Evolutionary conservation across 2,797 vertebrate species (phyloP), one percentile per base, ranked within the genome.

Genomic region (Schizothorax lantsangensis): DNA sequence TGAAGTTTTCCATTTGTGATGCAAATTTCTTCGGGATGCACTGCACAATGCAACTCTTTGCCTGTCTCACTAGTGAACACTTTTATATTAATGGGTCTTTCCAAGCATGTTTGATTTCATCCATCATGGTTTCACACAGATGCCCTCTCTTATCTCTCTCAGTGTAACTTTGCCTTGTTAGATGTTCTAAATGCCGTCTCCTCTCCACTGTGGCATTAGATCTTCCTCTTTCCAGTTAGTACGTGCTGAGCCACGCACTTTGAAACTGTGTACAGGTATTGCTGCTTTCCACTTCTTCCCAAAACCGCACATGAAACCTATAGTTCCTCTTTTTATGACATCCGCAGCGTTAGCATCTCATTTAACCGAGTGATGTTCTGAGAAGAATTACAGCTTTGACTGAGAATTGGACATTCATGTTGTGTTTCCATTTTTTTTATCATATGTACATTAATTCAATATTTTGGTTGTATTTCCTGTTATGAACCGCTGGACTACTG

Each of bases 191-290:
- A 71, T 71, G 84, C 66, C 77, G 10, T 66, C 43, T 75, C 79
- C 57, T 86, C 69, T 86, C 78, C 78, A 80, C 78, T 73, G 64
- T 79, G 84, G 84, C 75, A 71, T 89, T 94, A 94, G 93, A 94
- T 92, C 93, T 91, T 81, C 71, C 85, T 86, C 69, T 81, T 74
- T 81, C 71, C 79, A 73, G n/a, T 75, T 84, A 57, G 77, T 80
- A 72, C 0, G 84, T 85, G 66, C 74, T 72, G 66, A 85, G 77
- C 49, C 45, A 52, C 59, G 33, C 94, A 94, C 94, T 93, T 93
- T 91, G 93, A 93, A 94, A 93, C 91, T 71, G 79, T 85, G 91
- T 91, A 91, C 92, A 92, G 90, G 88, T 92, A 87, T 91, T 80
- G 91, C 92, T 94, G 86, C 89, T 91, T 92, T 92, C 91, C 77